These are phyloP conservation scores for Pteria penguin DNA, from an alignment of 2,888 invertebrate species.

Conservation along the genomic window DNA sequence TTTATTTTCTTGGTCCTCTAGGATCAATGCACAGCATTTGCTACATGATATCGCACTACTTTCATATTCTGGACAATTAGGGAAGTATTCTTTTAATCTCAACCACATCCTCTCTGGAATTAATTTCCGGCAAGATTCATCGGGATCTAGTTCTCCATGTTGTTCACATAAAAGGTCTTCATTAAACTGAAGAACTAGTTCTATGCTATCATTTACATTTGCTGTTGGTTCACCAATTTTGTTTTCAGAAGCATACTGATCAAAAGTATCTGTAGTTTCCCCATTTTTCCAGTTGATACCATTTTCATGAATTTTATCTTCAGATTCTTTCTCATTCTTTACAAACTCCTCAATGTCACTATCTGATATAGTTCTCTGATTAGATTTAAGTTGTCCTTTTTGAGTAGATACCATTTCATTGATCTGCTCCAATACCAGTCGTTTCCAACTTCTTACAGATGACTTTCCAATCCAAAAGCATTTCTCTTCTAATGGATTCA, in stretches of 20 bases:
- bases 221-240: neutral
- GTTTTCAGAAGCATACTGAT: neutral
- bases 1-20: conserved; percentile 53
- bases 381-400: conserved; percentile 4
- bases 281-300: neutral
- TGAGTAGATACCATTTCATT: conserved; percentile 21
- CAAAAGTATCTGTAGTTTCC: conserved; percentile 7
- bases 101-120: conserved; percentile 82
- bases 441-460: conserved; percentile 83
- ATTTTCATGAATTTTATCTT: conserved; percentile 18
- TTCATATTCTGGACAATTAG: conserved; percentile 73
- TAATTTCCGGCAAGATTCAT: conserved; percentile 80
- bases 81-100: conserved; percentile 81
- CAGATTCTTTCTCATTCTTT: conserved; percentile 9
- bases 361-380: neutral
- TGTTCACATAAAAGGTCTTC: conserved; percentile 82
- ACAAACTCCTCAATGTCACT: conserved; percentile 12
- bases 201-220: conserved; percentile 31
- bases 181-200: conserved; percentile 81
- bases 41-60: conserved; percentile 63
- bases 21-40: conserved; percentile 65
- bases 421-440: conserved; percentile 78
- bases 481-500: conserved; percentile 57
- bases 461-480: conserved; percentile 83
- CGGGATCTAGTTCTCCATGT: conserved; percentile 80